Conservation (phyloP, 2,113 vertebrate species). For the Erpornis zantholeuca region DNA sequence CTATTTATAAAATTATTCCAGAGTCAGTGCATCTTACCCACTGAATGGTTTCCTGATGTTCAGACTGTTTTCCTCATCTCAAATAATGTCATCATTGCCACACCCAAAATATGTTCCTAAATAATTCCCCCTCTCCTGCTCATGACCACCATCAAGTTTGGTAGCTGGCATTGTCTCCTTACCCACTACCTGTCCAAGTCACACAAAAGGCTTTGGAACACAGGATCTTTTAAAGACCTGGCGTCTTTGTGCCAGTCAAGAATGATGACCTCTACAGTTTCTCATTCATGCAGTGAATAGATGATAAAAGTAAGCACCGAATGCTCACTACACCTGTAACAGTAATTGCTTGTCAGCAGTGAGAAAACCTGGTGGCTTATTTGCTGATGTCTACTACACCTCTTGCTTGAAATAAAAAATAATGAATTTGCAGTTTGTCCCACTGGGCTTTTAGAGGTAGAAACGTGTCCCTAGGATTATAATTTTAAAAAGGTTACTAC, state of each 20-base stretch:
- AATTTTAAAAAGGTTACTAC: not conserved
- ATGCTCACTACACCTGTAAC: fast-evolving
- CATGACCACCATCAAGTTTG: not conserved
- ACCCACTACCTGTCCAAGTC: not conserved
- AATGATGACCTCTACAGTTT: not conserved
- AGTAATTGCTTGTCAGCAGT: not conserved
- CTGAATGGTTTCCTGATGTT: not conserved
- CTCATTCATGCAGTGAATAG: not conserved
- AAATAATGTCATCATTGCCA: not conserved
- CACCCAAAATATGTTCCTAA: not conserved
- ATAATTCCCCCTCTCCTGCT: not conserved
- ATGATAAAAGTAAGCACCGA: not conserved
- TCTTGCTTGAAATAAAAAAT: not conserved
- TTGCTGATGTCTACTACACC: not conserved
- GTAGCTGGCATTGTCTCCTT: not conserved
- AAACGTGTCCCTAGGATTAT: not conserved
- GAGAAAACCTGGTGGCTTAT: not conserved
- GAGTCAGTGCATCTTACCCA: not conserved
- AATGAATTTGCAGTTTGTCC: not conserved
- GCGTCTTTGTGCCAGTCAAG: not conserved
- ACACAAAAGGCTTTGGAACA: not conserved
- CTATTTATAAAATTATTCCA: not conserved
- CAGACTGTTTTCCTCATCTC: not conserved
- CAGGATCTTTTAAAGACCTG: not conserved
- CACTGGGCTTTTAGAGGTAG: not conserved